Percentiles rank a stretch among this genome's conserved stretches.
Conservation (phyloP, 2,888 invertebrate genomes). For the Eugnorisma glareosa region DNA sequence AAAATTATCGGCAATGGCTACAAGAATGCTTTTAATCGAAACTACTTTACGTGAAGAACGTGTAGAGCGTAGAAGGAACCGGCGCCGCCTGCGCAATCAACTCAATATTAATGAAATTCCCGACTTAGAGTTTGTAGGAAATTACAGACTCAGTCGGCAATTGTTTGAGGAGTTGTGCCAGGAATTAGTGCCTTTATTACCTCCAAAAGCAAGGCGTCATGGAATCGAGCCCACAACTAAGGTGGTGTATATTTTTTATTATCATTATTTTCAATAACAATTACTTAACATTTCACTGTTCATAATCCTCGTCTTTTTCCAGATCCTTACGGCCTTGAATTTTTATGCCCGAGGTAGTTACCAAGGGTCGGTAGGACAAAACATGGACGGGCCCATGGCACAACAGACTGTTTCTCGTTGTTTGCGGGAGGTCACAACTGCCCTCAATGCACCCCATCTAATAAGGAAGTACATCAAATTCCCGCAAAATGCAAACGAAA, state of each 20-base stretch:
- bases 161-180: conserved; percentile 1
- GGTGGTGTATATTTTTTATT: neutral
- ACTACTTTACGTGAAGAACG: too few species aligned
- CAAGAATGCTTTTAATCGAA: too few species aligned
- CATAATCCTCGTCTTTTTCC: neutral
- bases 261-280: neutral
- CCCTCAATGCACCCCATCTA: conserved; percentile 36
- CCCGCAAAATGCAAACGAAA: conserved; percentile 40
- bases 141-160: too few species aligned
- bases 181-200: conserved; percentile 1
- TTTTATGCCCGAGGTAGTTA: conserved; percentile 1
- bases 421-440: neutral
- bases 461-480: conserved; percentile 50
- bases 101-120: too few species aligned
- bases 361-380: neutral
- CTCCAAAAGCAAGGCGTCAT: neutral
- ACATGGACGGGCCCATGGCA: neutral
- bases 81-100: too few species aligned
- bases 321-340: neutral
- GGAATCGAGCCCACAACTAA: neutral
- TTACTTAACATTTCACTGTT: neutral
- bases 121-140: too few species aligned
- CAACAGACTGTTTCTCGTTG: conserved; percentile 3
- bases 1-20: too few species aligned
- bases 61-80: too few species aligned